Evolutionary conservation across 2,113 vertebrate species (phyloP).

Genomic region (Catharus bicknelli): DNA sequence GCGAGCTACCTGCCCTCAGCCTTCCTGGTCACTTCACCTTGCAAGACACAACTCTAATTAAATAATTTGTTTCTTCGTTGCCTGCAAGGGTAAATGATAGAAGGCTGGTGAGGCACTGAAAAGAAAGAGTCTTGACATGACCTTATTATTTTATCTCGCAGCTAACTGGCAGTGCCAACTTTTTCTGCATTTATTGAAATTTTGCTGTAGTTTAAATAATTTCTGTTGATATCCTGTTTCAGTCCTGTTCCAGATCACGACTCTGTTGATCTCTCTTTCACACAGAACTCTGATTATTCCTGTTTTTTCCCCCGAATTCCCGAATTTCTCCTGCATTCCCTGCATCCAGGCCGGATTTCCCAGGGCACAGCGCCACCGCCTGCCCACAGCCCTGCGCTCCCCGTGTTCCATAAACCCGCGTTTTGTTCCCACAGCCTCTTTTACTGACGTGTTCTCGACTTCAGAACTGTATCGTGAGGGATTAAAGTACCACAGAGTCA

Average conservation of each 20-base stretch:
- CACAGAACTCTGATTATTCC: neutral
- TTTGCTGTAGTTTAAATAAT: neutral
- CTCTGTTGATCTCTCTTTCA: neutral
- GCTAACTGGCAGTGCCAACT: neutral
- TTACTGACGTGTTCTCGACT: fast-evolving
- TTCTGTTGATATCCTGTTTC: neutral
- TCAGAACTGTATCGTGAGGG: fast-evolving
- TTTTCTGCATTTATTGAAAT: neutral
- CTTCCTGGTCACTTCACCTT: neutral
- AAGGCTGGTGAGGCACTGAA: neutral
- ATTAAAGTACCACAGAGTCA: fast-evolving
- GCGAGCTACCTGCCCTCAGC: fast-evolving
- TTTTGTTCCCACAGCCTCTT: fast-evolving
- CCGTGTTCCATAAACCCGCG: fast-evolving
- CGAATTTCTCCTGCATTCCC: no score
- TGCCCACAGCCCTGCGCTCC: neutral
- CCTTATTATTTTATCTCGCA: neutral
- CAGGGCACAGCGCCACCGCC: conserved; percentile 41
- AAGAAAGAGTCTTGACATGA: fast-evolving
- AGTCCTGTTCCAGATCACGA: neutral
- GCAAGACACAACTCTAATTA: neutral
- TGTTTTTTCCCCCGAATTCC: fast-evolving
- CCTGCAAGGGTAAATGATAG: neutral
- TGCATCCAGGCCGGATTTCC: neutral
- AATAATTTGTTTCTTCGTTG: fast-evolving